Evolutionary conservation across 2,797 vertebrate genomes (phyloP).

Genomic region (Semotilus atromaculatus): DNA sequence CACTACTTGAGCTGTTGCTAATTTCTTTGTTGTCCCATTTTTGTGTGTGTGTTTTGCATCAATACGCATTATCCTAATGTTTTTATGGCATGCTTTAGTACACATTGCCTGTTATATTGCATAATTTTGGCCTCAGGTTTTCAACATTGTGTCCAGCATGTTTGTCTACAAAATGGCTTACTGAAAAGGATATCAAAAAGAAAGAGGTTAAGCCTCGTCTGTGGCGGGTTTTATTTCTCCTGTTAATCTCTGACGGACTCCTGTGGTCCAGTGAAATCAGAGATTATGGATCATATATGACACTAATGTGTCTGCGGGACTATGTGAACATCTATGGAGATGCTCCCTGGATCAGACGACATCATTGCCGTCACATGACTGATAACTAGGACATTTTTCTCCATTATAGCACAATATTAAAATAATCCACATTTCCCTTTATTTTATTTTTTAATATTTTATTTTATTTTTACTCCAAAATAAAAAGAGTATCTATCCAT

Average conservation of each 20-base stretch:
- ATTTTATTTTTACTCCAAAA: constrained; percentile 6
- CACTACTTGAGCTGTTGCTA: not conserved
- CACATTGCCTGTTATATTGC: not conserved
- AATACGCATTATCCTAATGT: not conserved
- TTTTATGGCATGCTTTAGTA: constrained; percentile 5
- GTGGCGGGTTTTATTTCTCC: constrained; percentile 23
- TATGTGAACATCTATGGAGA: not conserved
- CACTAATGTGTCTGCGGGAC: not conserved
- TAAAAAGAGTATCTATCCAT: not conserved
- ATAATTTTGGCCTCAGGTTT: constrained; percentile 1
- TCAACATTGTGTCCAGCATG: not conserved
- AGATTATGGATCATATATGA: constrained; percentile 40
- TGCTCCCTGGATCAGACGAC: not conserved
- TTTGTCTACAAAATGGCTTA: constrained; percentile 4
- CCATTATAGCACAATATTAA: not conserved
- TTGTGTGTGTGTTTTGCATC: not conserved
- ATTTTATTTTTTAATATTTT: not conserved
- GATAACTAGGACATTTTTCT: not conserved
- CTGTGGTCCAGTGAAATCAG: constrained; percentile 31
- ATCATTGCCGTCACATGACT: not conserved
- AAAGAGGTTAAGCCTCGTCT: constrained; percentile 46
- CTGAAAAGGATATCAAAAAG: constrained; percentile 25
- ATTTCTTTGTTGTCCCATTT: not conserved
- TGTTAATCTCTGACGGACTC: constrained; percentile 28
- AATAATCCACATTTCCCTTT: not conserved